phyloP scores from a whole-genome alignment of 2,888 invertebrate species.

The Allolobophora icterica region DNA sequence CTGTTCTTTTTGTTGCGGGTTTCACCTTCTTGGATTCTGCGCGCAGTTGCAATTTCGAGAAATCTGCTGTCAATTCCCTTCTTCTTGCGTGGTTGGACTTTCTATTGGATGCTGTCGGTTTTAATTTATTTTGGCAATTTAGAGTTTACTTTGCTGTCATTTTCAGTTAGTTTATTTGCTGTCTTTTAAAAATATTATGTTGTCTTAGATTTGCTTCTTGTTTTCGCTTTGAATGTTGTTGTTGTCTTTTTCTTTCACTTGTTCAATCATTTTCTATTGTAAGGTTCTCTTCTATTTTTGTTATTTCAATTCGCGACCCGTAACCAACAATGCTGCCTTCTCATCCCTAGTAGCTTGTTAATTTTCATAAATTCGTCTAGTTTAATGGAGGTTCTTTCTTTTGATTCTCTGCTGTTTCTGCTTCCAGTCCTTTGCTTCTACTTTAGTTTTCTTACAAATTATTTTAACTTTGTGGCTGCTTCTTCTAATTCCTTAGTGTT shows the following conservation, averaged over 20 bases:
- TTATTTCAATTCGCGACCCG: neutral
- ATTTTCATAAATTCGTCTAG: neutral
- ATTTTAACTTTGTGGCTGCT: too few relatives aligned
- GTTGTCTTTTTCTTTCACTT: neutral
- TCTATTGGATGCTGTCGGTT: neutral
- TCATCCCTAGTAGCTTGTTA: too few relatives aligned
- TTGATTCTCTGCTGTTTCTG: neutral
- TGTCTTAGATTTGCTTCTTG: neutral
- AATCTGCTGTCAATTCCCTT: neutral
- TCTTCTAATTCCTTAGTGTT: too few relatives aligned
- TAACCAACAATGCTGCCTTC: neutral
- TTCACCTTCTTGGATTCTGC: neutral
- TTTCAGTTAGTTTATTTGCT: neutral
- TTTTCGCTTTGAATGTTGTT: neutral
- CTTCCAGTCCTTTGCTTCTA: too few relatives aligned
- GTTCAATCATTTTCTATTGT: neutral
- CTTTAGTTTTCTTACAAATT: too few relatives aligned
- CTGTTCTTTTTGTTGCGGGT: neutral
- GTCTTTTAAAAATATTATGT: neutral
- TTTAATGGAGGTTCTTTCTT: neutral
- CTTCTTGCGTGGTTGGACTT: neutral
- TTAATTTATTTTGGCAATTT: neutral
- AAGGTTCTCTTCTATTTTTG: neutral
- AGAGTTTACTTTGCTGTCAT: neutral
- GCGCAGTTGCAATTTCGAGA: too few relatives aligned